phyloP scores from a whole-genome alignment of 1,140 invertebrate species.

The Drosophila simulans region DNA sequence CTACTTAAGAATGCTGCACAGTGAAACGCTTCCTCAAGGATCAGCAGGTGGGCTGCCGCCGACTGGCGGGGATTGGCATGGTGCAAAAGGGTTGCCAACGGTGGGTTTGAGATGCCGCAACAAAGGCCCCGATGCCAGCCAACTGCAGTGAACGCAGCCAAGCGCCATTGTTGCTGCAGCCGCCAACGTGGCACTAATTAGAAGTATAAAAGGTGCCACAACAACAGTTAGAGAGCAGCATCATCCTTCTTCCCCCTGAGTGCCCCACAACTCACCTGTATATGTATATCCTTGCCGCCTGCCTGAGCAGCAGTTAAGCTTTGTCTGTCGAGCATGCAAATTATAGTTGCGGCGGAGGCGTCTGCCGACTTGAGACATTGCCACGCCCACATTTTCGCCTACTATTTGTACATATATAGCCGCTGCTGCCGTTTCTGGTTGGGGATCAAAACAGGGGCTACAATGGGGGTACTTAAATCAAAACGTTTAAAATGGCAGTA shows the following conservation, averaged over 20 bases:
- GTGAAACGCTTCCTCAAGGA: constrained; percentile 68
- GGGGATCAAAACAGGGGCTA: constrained; percentile 10
- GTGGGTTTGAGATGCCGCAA: constrained; percentile 49
- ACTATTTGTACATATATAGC: not conserved
- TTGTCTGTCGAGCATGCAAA: constrained; percentile 75
- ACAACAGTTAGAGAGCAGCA: constrained; percentile 63
- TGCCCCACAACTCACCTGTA: not conserved
- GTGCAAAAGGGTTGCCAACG: not conserved
- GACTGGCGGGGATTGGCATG: not conserved
- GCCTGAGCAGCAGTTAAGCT: constrained; percentile 31
- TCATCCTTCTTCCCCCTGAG: constrained; percentile 3
- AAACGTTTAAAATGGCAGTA: not conserved
- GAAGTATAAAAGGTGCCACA: constrained; percentile 80
- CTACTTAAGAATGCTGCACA: constrained; percentile 80
- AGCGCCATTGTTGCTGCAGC: constrained; percentile 60
- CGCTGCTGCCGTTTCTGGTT: not conserved
- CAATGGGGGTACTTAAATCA: not conserved
- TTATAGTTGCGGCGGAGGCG: constrained; percentile 51
- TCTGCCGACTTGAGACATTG: constrained; percentile 56
- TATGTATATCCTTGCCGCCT: constrained; percentile 1
- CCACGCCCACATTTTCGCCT: constrained; percentile 19
- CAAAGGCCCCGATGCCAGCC: constrained; percentile 56
- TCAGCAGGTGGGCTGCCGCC: constrained; percentile 31
- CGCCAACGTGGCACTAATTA: constrained; percentile 79
- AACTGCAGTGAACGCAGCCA: constrained; percentile 60